Evolutionary conservation across 2,113 vertebrate species (phyloP).

Genomic region (Pteronura brasiliensis): DNA sequence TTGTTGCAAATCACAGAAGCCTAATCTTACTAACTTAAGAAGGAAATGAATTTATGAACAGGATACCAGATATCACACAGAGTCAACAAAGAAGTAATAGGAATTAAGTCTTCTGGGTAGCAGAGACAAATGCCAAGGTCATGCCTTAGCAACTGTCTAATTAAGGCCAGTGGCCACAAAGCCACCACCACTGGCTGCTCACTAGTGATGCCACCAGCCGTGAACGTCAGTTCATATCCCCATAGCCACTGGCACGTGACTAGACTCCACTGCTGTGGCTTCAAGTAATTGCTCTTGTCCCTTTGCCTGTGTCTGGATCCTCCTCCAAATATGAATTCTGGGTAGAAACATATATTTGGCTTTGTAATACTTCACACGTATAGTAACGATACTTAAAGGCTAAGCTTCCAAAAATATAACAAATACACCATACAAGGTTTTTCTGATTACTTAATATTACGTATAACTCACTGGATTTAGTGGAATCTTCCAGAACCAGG

Average conservation of each 20-base stretch:
- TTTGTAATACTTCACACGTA: too few species aligned
- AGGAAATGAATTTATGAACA: background rate
- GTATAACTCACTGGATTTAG: background rate
- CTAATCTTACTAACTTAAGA: background rate
- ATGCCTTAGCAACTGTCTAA: background rate
- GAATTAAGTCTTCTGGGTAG: background rate
- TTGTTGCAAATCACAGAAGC: background rate
- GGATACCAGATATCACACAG: background rate
- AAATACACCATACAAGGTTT: background rate
- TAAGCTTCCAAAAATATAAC: background rate
- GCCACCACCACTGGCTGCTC: background rate
- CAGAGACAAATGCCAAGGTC: background rate
- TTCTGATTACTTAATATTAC: background rate
- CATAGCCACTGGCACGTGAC: accelerated
- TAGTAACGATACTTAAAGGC: background rate
- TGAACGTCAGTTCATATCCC: background rate
- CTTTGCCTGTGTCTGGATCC: background rate
- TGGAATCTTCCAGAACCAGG: background rate
- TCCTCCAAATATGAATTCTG: background rate
- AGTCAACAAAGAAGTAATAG: background rate
- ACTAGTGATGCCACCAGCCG: background rate
- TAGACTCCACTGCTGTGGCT: background rate
- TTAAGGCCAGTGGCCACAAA: background rate
- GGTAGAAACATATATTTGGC: background rate
- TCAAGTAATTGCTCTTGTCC: background rate